phyloP scores from a whole-genome alignment of 1,140 invertebrate species.

The Philaenus spumarius region DNA sequence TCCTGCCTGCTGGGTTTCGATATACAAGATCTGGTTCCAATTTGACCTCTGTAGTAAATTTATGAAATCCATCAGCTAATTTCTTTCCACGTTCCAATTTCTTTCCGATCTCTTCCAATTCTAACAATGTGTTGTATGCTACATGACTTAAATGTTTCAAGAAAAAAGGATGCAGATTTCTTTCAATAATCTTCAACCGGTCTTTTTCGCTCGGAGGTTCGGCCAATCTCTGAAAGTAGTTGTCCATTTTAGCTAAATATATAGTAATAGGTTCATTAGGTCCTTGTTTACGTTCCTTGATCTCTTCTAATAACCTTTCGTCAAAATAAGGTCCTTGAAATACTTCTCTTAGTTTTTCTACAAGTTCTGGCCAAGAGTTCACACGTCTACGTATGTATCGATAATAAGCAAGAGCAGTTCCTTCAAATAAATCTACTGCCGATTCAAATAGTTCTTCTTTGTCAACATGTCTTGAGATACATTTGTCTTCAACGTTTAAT shows the following conservation, averaged over 20 bases:
- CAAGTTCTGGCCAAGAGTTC: neutral
- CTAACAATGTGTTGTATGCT: neutral
- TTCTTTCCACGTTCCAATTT: neutral
- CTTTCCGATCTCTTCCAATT: neutral
- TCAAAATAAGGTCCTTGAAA: slow-evolving; percentile 2
- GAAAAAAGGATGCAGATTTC: neutral
- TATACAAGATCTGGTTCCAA: slow-evolving; percentile 4
- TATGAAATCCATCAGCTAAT: too few species aligned
- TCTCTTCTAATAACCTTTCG: neutral
- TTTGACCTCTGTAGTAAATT: neutral
- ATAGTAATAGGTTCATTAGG: neutral
- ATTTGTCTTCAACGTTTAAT: neutral
- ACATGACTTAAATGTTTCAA: neutral
- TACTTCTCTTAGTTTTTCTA: neutral
- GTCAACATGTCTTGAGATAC: neutral
- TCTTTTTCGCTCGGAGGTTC: neutral
- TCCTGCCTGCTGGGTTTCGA: neutral
- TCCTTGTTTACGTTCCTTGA: neutral
- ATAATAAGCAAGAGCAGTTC: neutral
- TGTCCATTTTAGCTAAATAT: neutral
- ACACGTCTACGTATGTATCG: neutral
- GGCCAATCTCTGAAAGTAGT: neutral
- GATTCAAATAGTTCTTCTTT: neutral
- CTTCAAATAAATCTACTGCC: slow-evolving; percentile 1
- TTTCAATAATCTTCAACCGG: neutral